These are phyloP conservation scores for Eueides isabella DNA, from an alignment of 1,140 invertebrate species.

Conservation along the genomic window DNA sequence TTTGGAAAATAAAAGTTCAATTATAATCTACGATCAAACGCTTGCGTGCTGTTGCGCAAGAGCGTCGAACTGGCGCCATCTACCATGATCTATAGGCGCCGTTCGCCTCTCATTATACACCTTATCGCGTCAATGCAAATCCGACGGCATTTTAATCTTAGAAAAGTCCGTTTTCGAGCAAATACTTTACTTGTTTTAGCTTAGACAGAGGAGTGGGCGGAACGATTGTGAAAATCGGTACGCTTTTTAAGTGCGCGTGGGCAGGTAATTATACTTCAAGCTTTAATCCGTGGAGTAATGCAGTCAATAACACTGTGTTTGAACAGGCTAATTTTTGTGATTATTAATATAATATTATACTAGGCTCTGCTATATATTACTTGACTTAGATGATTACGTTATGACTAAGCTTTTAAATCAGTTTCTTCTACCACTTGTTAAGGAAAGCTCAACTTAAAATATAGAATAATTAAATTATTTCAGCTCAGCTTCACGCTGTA, in stretches of 20 bases:
- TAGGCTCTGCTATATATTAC: background rate
- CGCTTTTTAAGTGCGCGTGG: constrained; percentile 68
- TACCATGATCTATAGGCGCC: constrained; percentile 73
- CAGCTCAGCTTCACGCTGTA: too few relatives aligned
- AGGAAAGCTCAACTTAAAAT: background rate
- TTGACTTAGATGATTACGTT: background rate
- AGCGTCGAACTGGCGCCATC: constrained; percentile 67
- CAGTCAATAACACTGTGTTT: constrained; percentile 46
- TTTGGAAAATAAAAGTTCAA: background rate
- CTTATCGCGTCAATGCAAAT: constrained; percentile 75
- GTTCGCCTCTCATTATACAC: constrained; percentile 51
- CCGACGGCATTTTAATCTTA: constrained; percentile 66
- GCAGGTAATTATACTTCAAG: constrained; percentile 71
- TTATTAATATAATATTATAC: constrained; percentile 12
- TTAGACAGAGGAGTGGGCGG: constrained; percentile 55
- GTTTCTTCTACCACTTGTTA: background rate
- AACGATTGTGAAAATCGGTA: constrained; percentile 66
- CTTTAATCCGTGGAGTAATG: constrained; percentile 62
- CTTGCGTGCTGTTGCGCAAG: constrained; percentile 60
- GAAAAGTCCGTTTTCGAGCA: constrained; percentile 61
- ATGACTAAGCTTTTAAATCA: background rate
- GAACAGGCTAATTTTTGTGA: constrained; percentile 30
- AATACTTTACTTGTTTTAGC: constrained; percentile 55
- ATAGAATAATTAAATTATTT: background rate
- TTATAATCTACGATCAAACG: constrained; percentile 26